These are phyloP conservation scores for Tragelaphus buxtoni DNA, from an alignment of 2,113 vertebrate genomes.

Conservation along the genomic window DNA sequence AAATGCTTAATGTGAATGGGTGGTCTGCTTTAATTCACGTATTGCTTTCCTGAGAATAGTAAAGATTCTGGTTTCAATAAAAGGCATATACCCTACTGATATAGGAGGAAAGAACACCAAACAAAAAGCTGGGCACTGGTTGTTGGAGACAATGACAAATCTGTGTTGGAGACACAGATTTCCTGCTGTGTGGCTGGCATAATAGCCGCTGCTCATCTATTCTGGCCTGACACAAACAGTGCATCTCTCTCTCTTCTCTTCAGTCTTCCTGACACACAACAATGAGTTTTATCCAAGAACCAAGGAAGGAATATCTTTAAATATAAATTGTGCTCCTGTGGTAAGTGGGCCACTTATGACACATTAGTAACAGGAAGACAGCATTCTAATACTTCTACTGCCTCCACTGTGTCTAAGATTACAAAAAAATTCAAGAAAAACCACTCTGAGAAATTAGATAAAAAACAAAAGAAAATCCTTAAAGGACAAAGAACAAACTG, in stretches of 20 bases:
- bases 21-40: neutral
- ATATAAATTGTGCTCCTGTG: neutral
- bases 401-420: neutral
- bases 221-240: neutral
- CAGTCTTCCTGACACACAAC: neutral
- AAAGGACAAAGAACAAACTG: neutral
- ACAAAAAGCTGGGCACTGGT: rapidly evolving
- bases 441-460: neutral
- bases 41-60: neutral
- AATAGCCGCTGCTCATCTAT: neutral
- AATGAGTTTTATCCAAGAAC: constrained; percentile 14
- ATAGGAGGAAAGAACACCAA: neutral
- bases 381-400: neutral
- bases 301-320: constrained; percentile 2
- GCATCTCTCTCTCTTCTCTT: neutral
- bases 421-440: neutral
- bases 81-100: neutral
- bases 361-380: neutral
- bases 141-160: rapidly evolving
- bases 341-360: neutral
- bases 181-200: rapidly evolving
- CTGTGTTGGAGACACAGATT: neutral
- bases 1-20: neutral
- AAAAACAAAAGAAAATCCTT: neutral
- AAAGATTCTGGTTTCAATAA: neutral